Conservation (phyloP, 2,888 invertebrate species). For the Mythimna loreyi region DNA sequence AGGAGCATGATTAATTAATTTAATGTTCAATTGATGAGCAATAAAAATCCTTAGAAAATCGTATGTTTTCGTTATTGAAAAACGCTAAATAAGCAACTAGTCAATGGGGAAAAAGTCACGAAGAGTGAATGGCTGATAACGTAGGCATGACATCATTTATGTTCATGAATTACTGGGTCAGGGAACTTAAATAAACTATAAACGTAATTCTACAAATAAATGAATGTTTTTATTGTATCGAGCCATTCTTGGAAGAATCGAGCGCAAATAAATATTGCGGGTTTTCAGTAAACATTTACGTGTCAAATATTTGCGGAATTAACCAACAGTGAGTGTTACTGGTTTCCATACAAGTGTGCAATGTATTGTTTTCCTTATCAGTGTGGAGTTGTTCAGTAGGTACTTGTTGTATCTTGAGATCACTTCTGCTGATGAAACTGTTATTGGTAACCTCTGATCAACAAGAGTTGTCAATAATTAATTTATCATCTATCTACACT, state of each 20-base stretch:
- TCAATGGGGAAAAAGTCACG: constrained; percentile 25
- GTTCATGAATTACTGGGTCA: constrained; percentile 52
- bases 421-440: constrained; percentile 34
- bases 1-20: constrained; percentile 1
- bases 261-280: constrained; percentile 59
- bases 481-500: too few relatives aligned
- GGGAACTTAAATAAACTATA: constrained; percentile 45
- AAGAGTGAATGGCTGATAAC: constrained; percentile 28
- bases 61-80: constrained; percentile 12
- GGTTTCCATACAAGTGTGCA: constrained; percentile 28
- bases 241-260: constrained; percentile 41
- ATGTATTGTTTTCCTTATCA: constrained; percentile 49
- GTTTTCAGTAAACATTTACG: constrained; percentile 44
- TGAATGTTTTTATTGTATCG: constrained; percentile 13
- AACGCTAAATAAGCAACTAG: background rate
- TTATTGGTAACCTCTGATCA: background rate
- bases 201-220: constrained; percentile 37
- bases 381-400: constrained; percentile 13
- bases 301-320: constrained; percentile 41
- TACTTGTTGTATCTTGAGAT: constrained; percentile 29
- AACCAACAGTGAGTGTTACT: constrained; percentile 21
- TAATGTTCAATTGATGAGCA: constrained; percentile 7
- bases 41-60: constrained; percentile 13
- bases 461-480: constrained; percentile 17
- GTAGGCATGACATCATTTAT: constrained; percentile 43